A percentile compares a stretch with the other conserved stretches of the same genome.
Evolutionary conservation across 2,888 invertebrate species (phyloP).

Genomic region (Ecliptopera silaceata): DNA sequence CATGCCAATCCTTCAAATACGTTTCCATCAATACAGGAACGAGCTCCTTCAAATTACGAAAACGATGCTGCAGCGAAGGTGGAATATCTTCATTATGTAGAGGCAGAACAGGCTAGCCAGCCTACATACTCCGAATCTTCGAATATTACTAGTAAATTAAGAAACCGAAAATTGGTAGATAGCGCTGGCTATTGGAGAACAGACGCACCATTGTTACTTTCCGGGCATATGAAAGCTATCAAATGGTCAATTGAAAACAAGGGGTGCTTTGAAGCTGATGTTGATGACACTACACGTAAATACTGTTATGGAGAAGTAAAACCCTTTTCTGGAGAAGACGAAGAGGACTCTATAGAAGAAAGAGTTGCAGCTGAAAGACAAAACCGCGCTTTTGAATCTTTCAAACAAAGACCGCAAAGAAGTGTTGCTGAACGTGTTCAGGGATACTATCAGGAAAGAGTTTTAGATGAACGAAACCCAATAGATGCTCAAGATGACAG

Average conservation of each 20-base stretch:
- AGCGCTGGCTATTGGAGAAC: neutral
- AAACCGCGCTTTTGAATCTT: neutral
- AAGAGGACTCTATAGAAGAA: conserved; percentile 5
- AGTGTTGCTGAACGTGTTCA: neutral
- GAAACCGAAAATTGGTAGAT: neutral
- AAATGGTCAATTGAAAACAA: neutral
- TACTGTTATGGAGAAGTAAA: neutral
- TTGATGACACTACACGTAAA: neutral
- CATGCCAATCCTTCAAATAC: neutral
- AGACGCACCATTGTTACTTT: conserved; percentile 2
- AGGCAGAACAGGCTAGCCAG: neutral
- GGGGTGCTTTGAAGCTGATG: neutral
- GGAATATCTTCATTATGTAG: neutral
- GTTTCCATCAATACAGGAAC: neutral
- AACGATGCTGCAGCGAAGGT: neutral
- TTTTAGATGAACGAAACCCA: neutral
- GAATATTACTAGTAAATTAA: neutral
- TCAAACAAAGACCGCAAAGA: neutral
- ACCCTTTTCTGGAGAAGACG: neutral
- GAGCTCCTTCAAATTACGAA: neutral
- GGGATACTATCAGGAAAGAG: neutral
- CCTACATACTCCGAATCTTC: neutral
- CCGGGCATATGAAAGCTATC: neutral
- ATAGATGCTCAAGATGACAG: neutral
- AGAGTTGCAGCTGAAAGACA: neutral